These are phyloP conservation scores for Candidula unifasciata DNA, from an alignment of 2,888 invertebrate species.

Conservation along the genomic window DNA sequence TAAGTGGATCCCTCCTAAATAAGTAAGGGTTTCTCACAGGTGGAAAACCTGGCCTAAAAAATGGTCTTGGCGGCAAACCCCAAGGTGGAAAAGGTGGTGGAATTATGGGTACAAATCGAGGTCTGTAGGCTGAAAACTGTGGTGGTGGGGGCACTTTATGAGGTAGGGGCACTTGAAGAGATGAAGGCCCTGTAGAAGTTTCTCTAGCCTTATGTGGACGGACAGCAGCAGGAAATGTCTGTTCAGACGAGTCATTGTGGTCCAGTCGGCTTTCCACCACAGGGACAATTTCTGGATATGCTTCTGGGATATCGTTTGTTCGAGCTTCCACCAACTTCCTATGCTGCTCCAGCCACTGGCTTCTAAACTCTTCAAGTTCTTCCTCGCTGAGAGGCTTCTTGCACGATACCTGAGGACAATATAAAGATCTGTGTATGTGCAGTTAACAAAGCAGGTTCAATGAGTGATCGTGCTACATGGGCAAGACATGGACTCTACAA, in stretches of 20 bases:
- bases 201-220: no score
- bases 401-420: constrained; percentile 10
- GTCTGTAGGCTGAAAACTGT: no score
- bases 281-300: neutral
- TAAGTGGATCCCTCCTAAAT: neutral
- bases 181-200: no score
- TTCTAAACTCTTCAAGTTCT: constrained; percentile 22
- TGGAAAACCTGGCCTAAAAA: neutral
- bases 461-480: no score
- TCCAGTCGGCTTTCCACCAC: no score
- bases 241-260: no score
- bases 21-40: neutral
- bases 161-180: no score
- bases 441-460: no score
- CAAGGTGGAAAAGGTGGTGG: neutral
- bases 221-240: no score
- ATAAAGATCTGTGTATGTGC: no score
- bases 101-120: neutral
- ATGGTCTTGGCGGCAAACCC: neutral
- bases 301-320: constrained; percentile 38
- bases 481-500: no score
- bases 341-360: constrained; percentile 26
- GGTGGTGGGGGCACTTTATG: neutral
- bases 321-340: constrained; percentile 34
- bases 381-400: neutral